Base-by-base conservation (phyloP, 2,113 vertebrate species). In the Willisornis vidua region DNA sequence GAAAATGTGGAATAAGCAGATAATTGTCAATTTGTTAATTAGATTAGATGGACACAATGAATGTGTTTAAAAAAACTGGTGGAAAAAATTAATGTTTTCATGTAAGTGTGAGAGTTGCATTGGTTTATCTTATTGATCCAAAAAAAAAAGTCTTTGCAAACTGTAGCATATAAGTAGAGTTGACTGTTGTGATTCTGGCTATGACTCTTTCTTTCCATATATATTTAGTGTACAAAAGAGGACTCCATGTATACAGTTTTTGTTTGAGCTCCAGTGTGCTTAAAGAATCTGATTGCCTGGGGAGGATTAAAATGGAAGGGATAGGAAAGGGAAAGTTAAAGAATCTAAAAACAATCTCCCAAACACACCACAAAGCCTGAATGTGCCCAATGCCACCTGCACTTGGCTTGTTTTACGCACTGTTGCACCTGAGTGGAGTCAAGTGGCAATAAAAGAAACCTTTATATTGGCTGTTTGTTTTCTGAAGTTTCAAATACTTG, bases 81-180 rank as follows among this genome's bases (percentile, higher is more conserved):
- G 23, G 26, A 77, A 89, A 89, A 81, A 85, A 85, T 31, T 79
- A 5, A 11, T 91, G 57, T 41, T 48, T 93, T 94, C 41, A 29
- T 49, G 19, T 52, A 54, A 79, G 28, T 48, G 18, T 80, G 41
- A 12, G 85, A 67, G 31, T 72, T 41, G 14, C 5, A 19, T 33
- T 62, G 31, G 2, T 39, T 80, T 76, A 22, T 45, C 26, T 67
- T 68, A 14, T 0, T 48, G 46, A 94, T 28, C 4, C 19, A 31
- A 28, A 12, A 10, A 8, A 16, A 37, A 25, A 7, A 7, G n/a
- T 2, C 12, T 49, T 52, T 62, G 65, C 24, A 4, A 85, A 80
- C 10, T 68, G 55, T 8, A 71, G 28, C 9, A 19, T 3, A 1
- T 37, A 10, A 1, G 1, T 49, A 3, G 48, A 48, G 10, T 52